phyloP scores from a whole-genome alignment of 2,797 vertebrate genomes.

The Sitta carolinensis region DNA sequence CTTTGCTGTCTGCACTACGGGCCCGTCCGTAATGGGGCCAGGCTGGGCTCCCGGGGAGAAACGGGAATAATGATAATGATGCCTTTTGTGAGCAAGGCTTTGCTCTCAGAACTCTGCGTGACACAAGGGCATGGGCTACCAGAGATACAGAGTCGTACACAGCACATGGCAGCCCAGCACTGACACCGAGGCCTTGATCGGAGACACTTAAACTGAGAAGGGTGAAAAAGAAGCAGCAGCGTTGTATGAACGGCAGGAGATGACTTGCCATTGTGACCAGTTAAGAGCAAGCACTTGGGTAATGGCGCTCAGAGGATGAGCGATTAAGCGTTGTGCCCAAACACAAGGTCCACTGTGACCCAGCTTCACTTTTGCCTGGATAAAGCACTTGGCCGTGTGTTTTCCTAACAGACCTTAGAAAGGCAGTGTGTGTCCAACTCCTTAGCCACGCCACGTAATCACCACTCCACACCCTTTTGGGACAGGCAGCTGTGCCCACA shows the following conservation, averaged over 20 bases:
- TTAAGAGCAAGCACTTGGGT: not conserved
- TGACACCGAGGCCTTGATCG: not conserved
- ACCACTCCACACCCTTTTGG: not conserved
- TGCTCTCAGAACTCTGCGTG: not conserved
- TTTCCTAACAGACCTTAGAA: not conserved
- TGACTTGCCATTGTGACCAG: not conserved
- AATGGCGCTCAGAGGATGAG: not conserved
- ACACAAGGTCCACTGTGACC: not conserved
- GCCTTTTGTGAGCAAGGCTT: not conserved
- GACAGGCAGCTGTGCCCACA: not conserved
- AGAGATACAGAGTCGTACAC: accelerated
- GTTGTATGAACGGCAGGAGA: not conserved
- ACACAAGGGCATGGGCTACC: not conserved
- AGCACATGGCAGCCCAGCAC: not conserved
- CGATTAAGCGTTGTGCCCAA: not conserved
- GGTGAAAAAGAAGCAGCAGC: not conserved
- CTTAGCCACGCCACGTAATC: accelerated
- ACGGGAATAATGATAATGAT: accelerated
- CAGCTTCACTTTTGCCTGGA: not conserved
- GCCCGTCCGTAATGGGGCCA: not conserved
- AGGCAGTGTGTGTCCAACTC: not conserved
- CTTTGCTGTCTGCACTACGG: not conserved
- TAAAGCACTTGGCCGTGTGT: not conserved
- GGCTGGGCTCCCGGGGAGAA: not conserved
- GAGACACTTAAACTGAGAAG: not conserved